These are phyloP conservation scores for Ypsolopha sequella DNA, from an alignment of 2,888 invertebrate genomes.

Conservation along the genomic window DNA sequence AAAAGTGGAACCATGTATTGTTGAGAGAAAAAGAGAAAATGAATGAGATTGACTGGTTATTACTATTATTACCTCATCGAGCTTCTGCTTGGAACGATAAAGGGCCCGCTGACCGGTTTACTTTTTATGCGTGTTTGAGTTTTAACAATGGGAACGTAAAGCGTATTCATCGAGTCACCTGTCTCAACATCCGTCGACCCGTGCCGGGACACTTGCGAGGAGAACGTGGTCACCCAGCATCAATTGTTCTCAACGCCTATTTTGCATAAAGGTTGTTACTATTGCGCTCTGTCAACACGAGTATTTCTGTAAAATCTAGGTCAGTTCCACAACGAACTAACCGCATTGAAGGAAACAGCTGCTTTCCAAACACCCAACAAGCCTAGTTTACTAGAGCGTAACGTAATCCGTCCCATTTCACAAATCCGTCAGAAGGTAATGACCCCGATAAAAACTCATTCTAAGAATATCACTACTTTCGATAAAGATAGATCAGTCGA, in stretches of 20 bases:
- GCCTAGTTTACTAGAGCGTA: conserved; percentile 2
- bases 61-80: conserved; percentile 62
- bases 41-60: conserved; percentile 66
- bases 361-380: conserved; percentile 1
- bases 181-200: conserved; percentile 41
- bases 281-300: no score
- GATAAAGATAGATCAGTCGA: background rate
- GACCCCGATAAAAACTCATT: background rate
- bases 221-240: background rate
- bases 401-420: conserved; percentile 4
- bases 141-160: conserved; percentile 64
- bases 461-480: background rate
- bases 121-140: conserved; percentile 58
- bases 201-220: conserved; percentile 19
- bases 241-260: no score
- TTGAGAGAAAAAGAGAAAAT: conserved; percentile 60
- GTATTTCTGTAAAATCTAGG: background rate
- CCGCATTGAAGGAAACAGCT: conserved; percentile 1
- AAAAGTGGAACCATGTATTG: conserved; percentile 57
- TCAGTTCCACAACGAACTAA: background rate
- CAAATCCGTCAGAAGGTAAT: conserved; percentile 2
- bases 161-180: conserved; percentile 58
- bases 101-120: conserved; percentile 63
- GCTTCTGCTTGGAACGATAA: conserved; percentile 59
- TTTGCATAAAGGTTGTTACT: no score